Percentiles rank a stretch among this genome's conserved stretches.
These are phyloP conservation scores for Myocastor coypus DNA, from an alignment of 2,113 vertebrate genomes.

Conservation along the genomic window DNA sequence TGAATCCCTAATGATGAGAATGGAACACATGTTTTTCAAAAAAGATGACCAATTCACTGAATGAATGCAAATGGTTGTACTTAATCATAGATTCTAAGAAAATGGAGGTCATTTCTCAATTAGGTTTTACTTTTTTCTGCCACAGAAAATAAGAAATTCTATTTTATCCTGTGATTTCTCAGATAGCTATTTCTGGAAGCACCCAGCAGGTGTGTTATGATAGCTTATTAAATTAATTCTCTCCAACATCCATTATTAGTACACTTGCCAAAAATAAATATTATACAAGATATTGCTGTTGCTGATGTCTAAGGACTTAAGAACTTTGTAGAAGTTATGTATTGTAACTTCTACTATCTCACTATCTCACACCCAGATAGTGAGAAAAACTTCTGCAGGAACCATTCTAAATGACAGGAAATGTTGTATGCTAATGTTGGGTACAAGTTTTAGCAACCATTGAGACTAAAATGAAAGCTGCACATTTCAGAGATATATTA, in stretches of 20 bases:
- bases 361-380: neutral
- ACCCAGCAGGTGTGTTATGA: neutral
- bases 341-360: too few species aligned
- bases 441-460: neutral
- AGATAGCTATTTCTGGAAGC: neutral
- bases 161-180: neutral
- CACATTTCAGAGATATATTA: neutral
- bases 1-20: neutral
- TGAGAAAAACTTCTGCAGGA: neutral
- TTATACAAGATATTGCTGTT: neutral
- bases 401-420: neutral
- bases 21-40: neutral
- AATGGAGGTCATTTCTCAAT: neutral
- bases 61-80: neutral
- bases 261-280: neutral
- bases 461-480: neutral
- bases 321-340: neutral
- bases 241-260: neutral
- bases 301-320: neutral
- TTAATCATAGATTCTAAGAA: neutral
- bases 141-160: neutral
- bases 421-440: neutral
- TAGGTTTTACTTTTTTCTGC: neutral
- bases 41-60: neutral
- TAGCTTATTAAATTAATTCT: neutral